Conservation (phyloP, 2,888 invertebrate species). For the Laspeyria flexula region DNA sequence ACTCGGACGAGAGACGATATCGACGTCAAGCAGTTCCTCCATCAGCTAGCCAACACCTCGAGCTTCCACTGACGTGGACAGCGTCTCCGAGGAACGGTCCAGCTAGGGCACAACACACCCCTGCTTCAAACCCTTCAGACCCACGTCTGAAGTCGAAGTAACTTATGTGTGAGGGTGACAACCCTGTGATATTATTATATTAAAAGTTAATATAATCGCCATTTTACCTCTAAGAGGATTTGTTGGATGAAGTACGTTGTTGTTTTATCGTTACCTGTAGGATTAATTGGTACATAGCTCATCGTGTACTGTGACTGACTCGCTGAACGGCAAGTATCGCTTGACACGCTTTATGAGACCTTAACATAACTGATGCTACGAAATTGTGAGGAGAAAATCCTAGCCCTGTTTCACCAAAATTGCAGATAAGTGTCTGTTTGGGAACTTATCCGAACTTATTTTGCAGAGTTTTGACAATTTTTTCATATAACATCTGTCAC, state of each 20-base stretch:
- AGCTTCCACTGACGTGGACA: constrained; percentile 75
- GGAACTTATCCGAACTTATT: too few species aligned
- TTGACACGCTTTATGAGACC: constrained; percentile 4
- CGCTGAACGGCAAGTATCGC: constrained; percentile 2
- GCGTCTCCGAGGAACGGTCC: constrained; percentile 63
- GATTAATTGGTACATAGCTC: constrained; percentile 14
- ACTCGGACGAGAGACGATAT: constrained; percentile 74
- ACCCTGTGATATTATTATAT: constrained; percentile 63
- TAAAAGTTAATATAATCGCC: constrained; percentile 47
- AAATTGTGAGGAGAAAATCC: neutral
- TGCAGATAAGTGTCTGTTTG: too few species aligned
- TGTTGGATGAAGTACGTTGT: constrained; percentile 22
- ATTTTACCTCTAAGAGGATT: constrained; percentile 56
- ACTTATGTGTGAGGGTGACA: constrained; percentile 53
- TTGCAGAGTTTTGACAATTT: too few species aligned
- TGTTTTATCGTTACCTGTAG: constrained; percentile 7
- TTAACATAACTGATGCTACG: neutral
- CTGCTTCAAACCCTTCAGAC: constrained; percentile 31
- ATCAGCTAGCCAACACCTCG: constrained; percentile 81
- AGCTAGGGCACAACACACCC: constrained; percentile 65
- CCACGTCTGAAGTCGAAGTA: constrained; percentile 39
- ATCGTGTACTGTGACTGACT: constrained; percentile 16
- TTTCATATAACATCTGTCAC: too few species aligned
- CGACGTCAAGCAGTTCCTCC: constrained; percentile 73
- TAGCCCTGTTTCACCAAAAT: neutral